phyloP scores from a whole-genome alignment of 2,797 vertebrate genomes.

The Petrocephalus sullivani region DNA sequence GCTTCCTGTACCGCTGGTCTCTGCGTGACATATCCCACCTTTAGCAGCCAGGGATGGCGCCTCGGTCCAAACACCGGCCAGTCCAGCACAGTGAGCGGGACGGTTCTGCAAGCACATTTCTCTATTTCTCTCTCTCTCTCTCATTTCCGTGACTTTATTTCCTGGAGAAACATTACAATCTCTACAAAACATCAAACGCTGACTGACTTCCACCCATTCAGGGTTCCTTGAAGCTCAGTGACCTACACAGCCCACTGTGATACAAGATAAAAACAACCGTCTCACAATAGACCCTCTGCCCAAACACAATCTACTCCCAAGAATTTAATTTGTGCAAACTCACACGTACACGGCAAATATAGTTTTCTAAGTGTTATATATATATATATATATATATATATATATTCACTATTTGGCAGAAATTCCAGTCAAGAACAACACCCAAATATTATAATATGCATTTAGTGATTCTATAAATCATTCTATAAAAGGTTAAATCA shows the following conservation, averaged over 20 bases:
- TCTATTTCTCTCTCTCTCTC: neutral
- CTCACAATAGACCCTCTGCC: neutral
- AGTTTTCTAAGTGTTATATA: neutral
- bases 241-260: neutral
- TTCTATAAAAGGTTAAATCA: neutral
- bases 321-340: neutral
- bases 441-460: neutral
- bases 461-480: neutral
- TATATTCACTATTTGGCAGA: neutral
- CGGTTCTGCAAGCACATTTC: neutral
- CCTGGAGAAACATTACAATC: neutral
- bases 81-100: neutral
- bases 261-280: neutral
- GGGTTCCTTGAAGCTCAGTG: neutral
- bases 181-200: neutral
- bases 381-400: too few species aligned
- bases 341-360: neutral
- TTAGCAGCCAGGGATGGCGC: neutral
- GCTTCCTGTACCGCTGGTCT: conserved; percentile 64
- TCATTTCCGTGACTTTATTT: neutral
- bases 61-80: neutral
- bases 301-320: neutral
- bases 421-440: neutral
- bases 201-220: neutral
- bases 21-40: conserved; percentile 57